Evolutionary conservation across 2,888 invertebrate species (phyloP), one percentile per base, ranked within the genome.

Genomic region (Trichacis sp.): DNA sequence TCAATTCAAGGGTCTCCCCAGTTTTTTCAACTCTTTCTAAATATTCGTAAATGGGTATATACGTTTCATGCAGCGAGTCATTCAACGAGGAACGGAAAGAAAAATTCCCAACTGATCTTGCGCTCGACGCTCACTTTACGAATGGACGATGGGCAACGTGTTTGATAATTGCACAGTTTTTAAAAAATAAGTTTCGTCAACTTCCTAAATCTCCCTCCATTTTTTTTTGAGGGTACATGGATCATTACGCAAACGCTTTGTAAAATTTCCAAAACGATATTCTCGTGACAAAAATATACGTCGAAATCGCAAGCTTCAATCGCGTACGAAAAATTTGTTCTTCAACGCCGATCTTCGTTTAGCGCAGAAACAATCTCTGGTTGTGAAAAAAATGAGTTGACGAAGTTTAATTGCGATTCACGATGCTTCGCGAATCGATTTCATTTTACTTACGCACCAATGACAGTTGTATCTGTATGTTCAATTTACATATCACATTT

Each of bases 81-180:
- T 51, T 11, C 30, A 64, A 69, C 69, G 61, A 69, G 68, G 68
- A 71, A 71, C 69, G 69, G 68, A 69, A 71, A 69, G 71, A 66
- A 69, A 68, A 69, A 61, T 62, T 36, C 42, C 47, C 50, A 50
- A 64, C 68, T 70, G 68, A 70, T 70, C 64, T 70, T 19, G 53
- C 33, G 29, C 12, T 58, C 29, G 19, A 46, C 24, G 14, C 43
- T 43, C 18, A 57, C 68, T 63, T 57, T 68, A 68, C 73, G 68
- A 69, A 70, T 71, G 71, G 70, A 73, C 65, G 48, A 72, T 69
- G 69, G 67, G 70, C 59, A 67, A 67, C 69, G 68, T 49, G 61
- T 49, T 46, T 33, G 42, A 57, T 61, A 61, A 62, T 66, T 66
- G 58, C 65, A 66, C 65, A 61, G 57, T 42, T 49, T 49, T 52